A percentile compares a stretch with the other conserved stretches of the same genome.
phyloP scores from a whole-genome alignment of 2,113 vertebrate genomes.

The Bufo bufo region DNA sequence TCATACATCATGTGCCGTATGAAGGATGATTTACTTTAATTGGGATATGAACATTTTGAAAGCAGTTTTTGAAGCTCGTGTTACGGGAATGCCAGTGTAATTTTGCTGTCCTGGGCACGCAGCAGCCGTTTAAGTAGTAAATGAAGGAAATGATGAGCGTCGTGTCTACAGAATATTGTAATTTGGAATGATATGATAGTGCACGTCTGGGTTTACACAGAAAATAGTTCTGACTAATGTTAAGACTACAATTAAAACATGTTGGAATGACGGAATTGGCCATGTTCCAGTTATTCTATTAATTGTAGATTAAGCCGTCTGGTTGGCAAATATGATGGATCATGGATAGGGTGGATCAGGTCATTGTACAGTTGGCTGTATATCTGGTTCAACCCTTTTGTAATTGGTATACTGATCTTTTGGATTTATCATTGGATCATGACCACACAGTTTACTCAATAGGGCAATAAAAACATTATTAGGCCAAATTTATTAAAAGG shows the following conservation, averaged over 20 bases:
- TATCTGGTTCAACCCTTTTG: too few relatives aligned
- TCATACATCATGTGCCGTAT: conserved; percentile 1
- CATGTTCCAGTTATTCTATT: not conserved
- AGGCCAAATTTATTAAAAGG: too few relatives aligned
- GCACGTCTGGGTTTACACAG: not conserved
- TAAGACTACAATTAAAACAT: not conserved
- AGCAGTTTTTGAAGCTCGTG: not conserved
- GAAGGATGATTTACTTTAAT: conserved; percentile 55
- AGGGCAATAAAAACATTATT: too few relatives aligned
- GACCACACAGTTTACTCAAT: too few relatives aligned
- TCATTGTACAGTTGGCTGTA: too few relatives aligned
- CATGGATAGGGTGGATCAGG: not conserved
- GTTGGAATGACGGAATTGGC: not conserved
- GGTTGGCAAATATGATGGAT: not conserved
- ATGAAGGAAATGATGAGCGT: conserved; percentile 42
- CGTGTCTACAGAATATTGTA: conserved; percentile 8
- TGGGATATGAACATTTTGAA: not conserved
- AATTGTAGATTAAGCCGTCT: not conserved
- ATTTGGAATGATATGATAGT: not conserved
- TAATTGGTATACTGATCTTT: too few relatives aligned
- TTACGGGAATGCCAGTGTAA: conserved; percentile 47
- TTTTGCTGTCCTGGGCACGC: conserved; percentile 24
- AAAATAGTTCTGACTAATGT: not conserved
- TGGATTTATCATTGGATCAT: too few relatives aligned
- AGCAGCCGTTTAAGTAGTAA: conserved; percentile 10